phyloP scores from a whole-genome alignment of 35 echinoderm and acorn worm species.

The Hemicentrotus pulcherrimus region DNA sequence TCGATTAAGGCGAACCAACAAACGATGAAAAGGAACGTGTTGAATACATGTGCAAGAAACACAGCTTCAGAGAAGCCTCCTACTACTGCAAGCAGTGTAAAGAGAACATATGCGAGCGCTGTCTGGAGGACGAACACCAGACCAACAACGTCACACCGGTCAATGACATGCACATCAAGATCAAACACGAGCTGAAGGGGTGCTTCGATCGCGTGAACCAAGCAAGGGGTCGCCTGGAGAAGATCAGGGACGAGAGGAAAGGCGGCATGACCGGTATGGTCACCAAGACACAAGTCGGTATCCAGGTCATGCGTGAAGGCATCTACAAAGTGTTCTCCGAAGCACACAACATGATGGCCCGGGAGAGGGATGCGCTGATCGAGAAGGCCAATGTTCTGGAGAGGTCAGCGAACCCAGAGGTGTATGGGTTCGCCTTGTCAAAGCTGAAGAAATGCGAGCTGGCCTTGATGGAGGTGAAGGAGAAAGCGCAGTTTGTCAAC shows the following conservation, averaged over 20 bases:
- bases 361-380: not conserved
- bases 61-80: not conserved
- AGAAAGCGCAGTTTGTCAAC: constrained; percentile 17
- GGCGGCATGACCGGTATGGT: constrained; percentile 14
- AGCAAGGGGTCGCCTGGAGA: not conserved
- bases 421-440: constrained; percentile 16
- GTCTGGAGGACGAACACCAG: not conserved
- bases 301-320: constrained; percentile 17
- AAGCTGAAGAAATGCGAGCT: constrained; percentile 25
- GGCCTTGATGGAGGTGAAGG: not conserved
- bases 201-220: not conserved
- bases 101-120: not conserved
- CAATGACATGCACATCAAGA: constrained; percentile 16
- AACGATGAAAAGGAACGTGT: not conserved
- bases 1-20: not conserved
- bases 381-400: constrained; percentile 6
- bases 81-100: constrained; percentile 23
- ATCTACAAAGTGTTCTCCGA: constrained; percentile 34
- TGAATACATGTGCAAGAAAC: constrained; percentile 26
- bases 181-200: not conserved
- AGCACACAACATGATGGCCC: not conserved
- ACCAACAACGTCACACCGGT: not conserved
- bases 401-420: not conserved
- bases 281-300: constrained; percentile 7
- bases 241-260: not conserved